Conservation (phyloP, 2,888 invertebrate genomes). For the Drosophila recens region DNA sequence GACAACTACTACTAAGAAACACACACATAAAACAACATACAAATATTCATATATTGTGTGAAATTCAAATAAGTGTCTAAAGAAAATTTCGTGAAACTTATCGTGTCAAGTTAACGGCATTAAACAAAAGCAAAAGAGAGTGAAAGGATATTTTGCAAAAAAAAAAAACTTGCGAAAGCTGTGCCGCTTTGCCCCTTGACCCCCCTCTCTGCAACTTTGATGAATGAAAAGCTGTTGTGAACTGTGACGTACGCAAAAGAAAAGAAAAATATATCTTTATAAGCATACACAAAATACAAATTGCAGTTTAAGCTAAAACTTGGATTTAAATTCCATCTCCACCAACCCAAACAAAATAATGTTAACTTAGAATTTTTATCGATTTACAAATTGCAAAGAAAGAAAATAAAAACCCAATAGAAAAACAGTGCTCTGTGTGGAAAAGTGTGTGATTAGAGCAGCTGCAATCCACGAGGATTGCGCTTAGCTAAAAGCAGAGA, state of each 20-base stretch:
- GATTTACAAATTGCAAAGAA: constrained; percentile 51
- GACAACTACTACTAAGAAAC: constrained; percentile 23
- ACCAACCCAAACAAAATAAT: constrained; percentile 46
- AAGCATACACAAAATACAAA: constrained; percentile 23
- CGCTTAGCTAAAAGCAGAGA: constrained; percentile 34
- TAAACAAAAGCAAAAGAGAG: constrained; percentile 29
- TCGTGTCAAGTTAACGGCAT: constrained; percentile 17
- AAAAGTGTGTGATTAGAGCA: constrained; percentile 17
- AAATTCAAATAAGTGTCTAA: constrained; percentile 35
- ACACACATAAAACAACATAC: constrained; percentile 14
- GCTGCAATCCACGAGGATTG: constrained; percentile 54
- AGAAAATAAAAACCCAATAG: constrained; percentile 2
- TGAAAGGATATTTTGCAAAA: constrained; percentile 51
- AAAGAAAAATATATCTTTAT: neutral
- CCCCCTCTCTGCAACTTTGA: constrained; percentile 17
- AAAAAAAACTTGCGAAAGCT: constrained; percentile 32
- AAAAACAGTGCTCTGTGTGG: constrained; percentile 16
- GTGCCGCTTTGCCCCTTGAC: constrained; percentile 1
- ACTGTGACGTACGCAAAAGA: constrained; percentile 51
- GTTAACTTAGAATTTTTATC: constrained; percentile 63
- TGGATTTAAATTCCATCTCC: neutral
- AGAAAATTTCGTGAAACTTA: constrained; percentile 20
- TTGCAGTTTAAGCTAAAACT: constrained; percentile 3
- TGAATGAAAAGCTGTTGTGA: constrained; percentile 55
- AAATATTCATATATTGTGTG: constrained; percentile 26